These are phyloP conservation scores for Amphiura filiformis DNA, from an alignment of 35 echinoderm and acorn worm species.

Conservation along the genomic window DNA sequence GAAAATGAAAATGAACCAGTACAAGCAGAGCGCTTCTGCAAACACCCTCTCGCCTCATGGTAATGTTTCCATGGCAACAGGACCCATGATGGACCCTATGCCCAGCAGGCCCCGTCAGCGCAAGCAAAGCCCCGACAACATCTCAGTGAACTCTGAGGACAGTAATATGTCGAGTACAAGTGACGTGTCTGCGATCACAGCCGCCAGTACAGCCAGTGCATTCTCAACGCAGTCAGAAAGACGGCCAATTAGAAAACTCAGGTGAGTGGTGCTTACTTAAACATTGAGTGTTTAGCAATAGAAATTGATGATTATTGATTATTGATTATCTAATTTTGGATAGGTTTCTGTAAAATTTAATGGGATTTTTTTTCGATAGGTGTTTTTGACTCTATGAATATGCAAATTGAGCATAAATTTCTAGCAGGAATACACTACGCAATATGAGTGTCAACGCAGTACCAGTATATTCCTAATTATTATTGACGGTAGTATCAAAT, in stretches of 20 bases:
- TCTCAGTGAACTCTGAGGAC: constrained; percentile 95
- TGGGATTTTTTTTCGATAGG: no score
- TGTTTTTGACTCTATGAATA: no score
- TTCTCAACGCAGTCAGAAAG: constrained; percentile 95
- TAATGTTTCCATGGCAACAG: not conserved
- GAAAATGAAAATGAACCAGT: constrained; percentile 96
- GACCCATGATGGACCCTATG: constrained; percentile 23
- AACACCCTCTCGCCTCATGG: constrained; percentile 82
- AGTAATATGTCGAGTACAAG: constrained; percentile 98
- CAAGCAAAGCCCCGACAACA: constrained; percentile 99
- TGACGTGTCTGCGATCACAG: constrained; percentile 90
- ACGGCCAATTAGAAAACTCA: constrained; percentile 91
- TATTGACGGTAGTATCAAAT: no score
- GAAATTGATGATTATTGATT: not conserved
- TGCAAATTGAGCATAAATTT: no score
- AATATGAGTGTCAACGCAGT: no score
- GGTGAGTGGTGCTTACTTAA: constrained; percentile 74
- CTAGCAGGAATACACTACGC: no score
- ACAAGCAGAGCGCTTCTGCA: constrained; percentile 81
- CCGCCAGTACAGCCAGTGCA: constrained; percentile 84
- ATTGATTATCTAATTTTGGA: not conserved
- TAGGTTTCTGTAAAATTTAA: not conserved
- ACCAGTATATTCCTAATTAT: no score
- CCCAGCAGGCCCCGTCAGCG: constrained; percentile 33
- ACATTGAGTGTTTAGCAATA: not conserved